Conservation (phyloP, 1,140 invertebrate species). For the Atopsyche davidsoni region DNA sequence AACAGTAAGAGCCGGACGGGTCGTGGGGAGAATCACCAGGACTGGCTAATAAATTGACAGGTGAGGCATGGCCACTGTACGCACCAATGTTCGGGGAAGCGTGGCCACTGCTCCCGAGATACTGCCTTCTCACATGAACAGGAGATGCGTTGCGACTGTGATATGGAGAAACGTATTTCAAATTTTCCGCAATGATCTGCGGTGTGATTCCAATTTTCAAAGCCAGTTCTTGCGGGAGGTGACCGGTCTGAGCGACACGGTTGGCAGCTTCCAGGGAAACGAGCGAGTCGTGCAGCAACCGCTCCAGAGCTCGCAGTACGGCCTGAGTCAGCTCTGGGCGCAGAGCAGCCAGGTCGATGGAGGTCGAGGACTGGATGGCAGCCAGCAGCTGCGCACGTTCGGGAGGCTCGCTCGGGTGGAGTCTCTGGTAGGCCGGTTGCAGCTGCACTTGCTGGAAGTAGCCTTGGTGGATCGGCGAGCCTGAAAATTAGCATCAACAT, state of each 20-base stretch:
- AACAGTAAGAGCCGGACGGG: constrained; percentile 18
- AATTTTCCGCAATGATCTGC: constrained; percentile 24
- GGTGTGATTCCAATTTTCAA: constrained; percentile 35
- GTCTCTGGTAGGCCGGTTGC: constrained; percentile 27
- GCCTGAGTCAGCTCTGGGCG: constrained; percentile 32
- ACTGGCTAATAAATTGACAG: constrained; percentile 23
- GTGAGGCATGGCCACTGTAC: constrained; percentile 17
- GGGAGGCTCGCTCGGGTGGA: constrained; percentile 1
- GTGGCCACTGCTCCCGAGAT: constrained; percentile 33
- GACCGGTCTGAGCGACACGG: constrained; percentile 37
- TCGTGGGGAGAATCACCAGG: constrained; percentile 21
- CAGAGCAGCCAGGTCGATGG: constrained; percentile 34
- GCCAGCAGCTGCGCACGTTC: constrained; percentile 19
- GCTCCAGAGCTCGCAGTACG: constrained; percentile 38
- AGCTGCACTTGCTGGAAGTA: constrained; percentile 25
- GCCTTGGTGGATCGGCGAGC: constrained; percentile 63
- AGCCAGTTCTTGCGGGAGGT: constrained; percentile 43
- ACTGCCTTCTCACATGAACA: constrained; percentile 21
- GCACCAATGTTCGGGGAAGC: constrained; percentile 30
- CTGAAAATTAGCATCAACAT: too few species aligned
- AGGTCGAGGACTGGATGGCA: constrained; percentile 26
- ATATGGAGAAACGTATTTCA: constrained; percentile 20
- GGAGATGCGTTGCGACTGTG: constrained; percentile 27
- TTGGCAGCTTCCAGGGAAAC: constrained; percentile 40
- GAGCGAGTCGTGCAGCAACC: constrained; percentile 39